Percentiles rank a stretch among this genome's conserved stretches.
Evolutionary conservation across 1,140 invertebrate species (phyloP).

Genomic region (Nilaparvata lugens): DNA sequence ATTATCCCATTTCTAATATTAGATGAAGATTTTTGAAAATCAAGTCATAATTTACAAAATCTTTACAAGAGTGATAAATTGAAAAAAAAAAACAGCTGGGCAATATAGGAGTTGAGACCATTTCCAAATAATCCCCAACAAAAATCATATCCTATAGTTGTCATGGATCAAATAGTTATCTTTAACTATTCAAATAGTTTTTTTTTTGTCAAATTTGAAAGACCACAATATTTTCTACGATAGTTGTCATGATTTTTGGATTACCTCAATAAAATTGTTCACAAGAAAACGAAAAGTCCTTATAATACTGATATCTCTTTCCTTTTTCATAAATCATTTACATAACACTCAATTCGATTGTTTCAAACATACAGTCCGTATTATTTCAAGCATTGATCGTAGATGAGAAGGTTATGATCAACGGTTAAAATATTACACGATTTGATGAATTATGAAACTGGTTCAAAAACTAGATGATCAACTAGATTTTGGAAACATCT

Average conservation of each 20-base stretch:
- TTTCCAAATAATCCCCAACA: too few species aligned
- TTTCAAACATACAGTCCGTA: not conserved
- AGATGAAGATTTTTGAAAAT: too few species aligned
- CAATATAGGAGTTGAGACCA: too few species aligned
- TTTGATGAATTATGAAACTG: not conserved
- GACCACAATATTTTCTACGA: not conserved
- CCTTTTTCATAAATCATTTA: not conserved
- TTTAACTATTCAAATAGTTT: conserved; percentile 17
- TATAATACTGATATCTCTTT: not conserved
- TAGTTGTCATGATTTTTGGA: not conserved
- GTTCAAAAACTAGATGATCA: not conserved
- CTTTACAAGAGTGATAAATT: too few species aligned
- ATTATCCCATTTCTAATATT: too few species aligned
- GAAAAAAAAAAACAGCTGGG: too few species aligned
- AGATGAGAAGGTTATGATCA: not conserved
- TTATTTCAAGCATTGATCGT: conserved; percentile 15
- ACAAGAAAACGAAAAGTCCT: not conserved
- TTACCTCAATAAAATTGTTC: not conserved
- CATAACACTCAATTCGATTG: not conserved
- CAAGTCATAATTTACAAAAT: too few species aligned
- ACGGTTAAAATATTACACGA: conserved; percentile 16
- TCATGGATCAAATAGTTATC: not conserved
- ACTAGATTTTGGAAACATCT: not conserved
- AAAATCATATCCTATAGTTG: too few species aligned
- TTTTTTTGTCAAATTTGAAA: too few species aligned